Evolutionary conservation across 2,797 vertebrate species (phyloP).

Genomic region (Masticophis lateralis): DNA sequence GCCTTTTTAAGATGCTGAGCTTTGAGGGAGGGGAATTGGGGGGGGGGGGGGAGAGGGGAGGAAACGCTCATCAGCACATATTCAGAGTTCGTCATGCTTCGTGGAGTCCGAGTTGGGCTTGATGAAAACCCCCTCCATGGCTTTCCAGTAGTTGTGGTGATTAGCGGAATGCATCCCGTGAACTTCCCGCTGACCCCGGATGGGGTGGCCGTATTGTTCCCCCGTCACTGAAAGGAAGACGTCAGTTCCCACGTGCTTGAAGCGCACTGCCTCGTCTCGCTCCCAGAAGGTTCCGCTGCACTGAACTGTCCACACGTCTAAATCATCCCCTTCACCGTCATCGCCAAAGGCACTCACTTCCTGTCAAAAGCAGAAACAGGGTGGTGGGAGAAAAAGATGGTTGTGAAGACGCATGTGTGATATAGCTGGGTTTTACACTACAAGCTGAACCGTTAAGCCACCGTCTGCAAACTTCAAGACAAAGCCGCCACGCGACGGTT

Average conservation of each 20-base stretch:
- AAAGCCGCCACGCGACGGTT: background rate
- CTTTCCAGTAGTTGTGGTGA: constrained; percentile 89
- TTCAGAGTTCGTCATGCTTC: constrained; percentile 89
- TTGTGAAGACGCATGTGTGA: constrained; percentile 12
- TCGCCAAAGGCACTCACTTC: constrained; percentile 98
- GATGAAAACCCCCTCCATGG: constrained; percentile 95
- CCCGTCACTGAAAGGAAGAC: constrained; percentile 91
- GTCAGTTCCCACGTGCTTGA: constrained; percentile 87
- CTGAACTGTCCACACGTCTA: constrained; percentile 91
- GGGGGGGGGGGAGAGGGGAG: background rate
- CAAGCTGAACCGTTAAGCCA: background rate
- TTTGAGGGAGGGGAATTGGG: constrained; percentile 30
- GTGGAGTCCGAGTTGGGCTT: constrained; percentile 77
- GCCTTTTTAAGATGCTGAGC: constrained; percentile 21
- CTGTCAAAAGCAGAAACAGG: constrained; percentile 63
- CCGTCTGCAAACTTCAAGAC: background rate
- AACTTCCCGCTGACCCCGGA: constrained; percentile 90
- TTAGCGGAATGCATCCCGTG: constrained; percentile 84
- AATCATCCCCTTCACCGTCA: constrained; percentile 91
- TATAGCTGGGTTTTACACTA: background rate
- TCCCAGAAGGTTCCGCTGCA: constrained; percentile 87
- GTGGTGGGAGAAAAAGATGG: constrained; percentile 28
- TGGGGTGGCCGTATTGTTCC: constrained; percentile 93
- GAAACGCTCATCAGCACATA: constrained; percentile 4
- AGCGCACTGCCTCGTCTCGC: constrained; percentile 83